These are phyloP conservation scores for Danionella cerebrum DNA, from an alignment of 2,113 vertebrate genomes.

Conservation along the genomic window DNA sequence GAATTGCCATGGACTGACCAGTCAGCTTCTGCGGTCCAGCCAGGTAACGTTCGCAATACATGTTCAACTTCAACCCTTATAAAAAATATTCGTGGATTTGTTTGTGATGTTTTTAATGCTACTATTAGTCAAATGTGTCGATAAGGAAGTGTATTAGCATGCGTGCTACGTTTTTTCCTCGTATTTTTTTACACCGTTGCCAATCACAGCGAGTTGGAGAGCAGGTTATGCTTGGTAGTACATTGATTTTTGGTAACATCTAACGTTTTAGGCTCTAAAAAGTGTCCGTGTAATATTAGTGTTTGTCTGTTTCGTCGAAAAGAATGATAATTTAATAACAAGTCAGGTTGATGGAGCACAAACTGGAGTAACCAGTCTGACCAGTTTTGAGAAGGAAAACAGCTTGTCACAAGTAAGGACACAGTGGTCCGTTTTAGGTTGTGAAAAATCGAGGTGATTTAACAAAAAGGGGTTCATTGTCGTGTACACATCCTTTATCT, in stretches of 20 bases:
- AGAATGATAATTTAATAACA: neutral
- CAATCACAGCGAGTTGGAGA: too few relatives aligned
- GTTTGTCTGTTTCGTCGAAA: neutral
- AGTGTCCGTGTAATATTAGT: neutral
- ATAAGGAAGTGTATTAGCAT: conserved; percentile 1
- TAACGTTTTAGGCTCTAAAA: too few relatives aligned
- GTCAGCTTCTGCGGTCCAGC: neutral
- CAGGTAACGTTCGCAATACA: neutral
- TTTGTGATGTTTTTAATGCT: neutral
- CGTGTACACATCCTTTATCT: too few relatives aligned
- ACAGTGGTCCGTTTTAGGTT: neutral
- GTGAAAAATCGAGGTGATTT: too few relatives aligned
- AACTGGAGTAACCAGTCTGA: neutral
- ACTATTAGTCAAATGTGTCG: neutral
- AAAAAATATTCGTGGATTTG: too few relatives aligned
- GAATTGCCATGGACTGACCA: neutral
- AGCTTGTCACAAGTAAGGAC: neutral
- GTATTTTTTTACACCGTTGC: too few relatives aligned
- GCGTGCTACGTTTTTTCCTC: neutral
- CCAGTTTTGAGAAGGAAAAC: neutral
- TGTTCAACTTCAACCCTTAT: neutral
- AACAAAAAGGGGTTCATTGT: too few relatives aligned
- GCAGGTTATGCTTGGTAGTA: too few relatives aligned
- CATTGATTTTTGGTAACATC: too few relatives aligned
- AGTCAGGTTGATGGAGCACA: neutral